Percentiles rank a stretch among this genome's conserved stretches.
phyloP scores from a whole-genome alignment of 2,888 invertebrate genomes.

The Lumbricus terrestris region DNA sequence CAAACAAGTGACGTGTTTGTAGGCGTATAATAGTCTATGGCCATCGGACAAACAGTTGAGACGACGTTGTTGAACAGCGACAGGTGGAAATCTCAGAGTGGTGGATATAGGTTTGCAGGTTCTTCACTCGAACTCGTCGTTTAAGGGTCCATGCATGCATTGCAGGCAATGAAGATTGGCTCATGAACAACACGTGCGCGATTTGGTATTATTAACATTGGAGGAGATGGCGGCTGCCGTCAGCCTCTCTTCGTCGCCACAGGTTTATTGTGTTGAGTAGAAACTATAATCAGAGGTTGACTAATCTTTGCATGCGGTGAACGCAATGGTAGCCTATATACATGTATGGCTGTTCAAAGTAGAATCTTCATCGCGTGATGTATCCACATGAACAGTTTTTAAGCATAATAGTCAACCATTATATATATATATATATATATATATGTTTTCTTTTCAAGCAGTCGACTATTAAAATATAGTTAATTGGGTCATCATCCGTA shows the following conservation, averaged over 20 bases:
- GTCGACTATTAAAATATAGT: background rate
- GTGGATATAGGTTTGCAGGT: background rate
- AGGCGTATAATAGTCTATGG: background rate
- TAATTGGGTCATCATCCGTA: background rate
- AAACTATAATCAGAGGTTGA: background rate
- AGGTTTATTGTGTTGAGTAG: background rate
- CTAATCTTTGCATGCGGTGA: background rate
- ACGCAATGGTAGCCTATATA: no score
- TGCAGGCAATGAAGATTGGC: no score
- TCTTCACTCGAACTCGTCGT: background rate
- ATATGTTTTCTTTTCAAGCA: background rate
- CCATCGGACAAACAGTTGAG: background rate
- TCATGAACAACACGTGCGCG: background rate
- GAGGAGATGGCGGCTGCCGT: background rate
- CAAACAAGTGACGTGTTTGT: background rate
- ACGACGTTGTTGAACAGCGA: background rate
- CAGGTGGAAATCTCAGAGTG: background rate
- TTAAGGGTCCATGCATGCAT: no score
- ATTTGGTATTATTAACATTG: background rate
- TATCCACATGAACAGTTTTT: background rate
- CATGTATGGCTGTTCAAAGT: background rate
- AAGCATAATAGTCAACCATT: background rate
- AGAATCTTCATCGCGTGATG: background rate
- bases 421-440: no score
- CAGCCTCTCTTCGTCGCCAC: background rate